phyloP scores from a whole-genome alignment of 2,888 invertebrate species.

The Coronaproctus castanopsis region DNA sequence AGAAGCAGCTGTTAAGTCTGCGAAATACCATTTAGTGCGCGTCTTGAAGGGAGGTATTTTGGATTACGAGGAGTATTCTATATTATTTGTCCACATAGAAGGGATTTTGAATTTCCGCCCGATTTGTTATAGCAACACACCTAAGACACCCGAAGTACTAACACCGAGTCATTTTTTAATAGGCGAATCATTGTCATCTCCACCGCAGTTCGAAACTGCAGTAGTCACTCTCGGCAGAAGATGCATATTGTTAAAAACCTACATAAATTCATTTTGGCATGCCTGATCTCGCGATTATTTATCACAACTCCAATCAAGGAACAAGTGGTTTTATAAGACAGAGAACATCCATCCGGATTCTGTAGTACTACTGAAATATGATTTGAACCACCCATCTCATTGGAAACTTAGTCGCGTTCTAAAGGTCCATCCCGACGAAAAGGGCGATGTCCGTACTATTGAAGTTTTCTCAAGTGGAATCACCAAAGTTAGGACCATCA shows the following conservation, averaged over 20 bases:
- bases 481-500: too few relatives aligned
- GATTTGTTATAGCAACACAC: slow-evolving; percentile 19
- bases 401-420: too few relatives aligned
- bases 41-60: slow-evolving; percentile 16
- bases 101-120: slow-evolving; percentile 22
- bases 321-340: too few relatives aligned
- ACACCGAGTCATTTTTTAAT: slow-evolving; percentile 24
- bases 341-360: too few relatives aligned
- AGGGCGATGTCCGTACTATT: too few relatives aligned
- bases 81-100: slow-evolving; percentile 20
- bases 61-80: slow-evolving; percentile 22
- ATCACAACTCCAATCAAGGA: too few relatives aligned
- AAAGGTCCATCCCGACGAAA: too few relatives aligned
- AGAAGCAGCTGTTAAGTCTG: slow-evolving; percentile 22
- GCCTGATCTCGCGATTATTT: slow-evolving; percentile 21
- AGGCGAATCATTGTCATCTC: slow-evolving; percentile 16
- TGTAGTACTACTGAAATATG: too few relatives aligned
- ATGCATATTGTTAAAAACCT: slow-evolving; percentile 19
- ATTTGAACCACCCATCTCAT: too few relatives aligned
- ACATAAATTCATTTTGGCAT: slow-evolving; percentile 21
- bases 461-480: too few relatives aligned
- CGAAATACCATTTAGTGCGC: slow-evolving; percentile 21
- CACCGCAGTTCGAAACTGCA: slow-evolving; percentile 19
- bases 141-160: slow-evolving; percentile 18
- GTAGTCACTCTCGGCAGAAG: slow-evolving; percentile 15